Base-by-base conservation (phyloP, 1,140 invertebrate species). In the Caenorhabditis inopinata region DNA sequence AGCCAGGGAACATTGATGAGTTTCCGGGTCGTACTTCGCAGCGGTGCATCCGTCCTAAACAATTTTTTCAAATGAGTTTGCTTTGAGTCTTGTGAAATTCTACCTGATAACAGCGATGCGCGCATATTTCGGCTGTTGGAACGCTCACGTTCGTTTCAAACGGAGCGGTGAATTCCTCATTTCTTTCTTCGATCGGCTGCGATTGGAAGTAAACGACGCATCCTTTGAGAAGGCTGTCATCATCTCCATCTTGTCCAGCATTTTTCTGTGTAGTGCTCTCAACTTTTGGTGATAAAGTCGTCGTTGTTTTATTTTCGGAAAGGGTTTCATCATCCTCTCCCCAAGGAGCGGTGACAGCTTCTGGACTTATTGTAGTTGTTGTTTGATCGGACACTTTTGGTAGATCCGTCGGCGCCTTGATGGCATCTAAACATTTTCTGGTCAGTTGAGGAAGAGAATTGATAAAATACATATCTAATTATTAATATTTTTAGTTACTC, bases 201-300 rank as follows among this genome's bases (percentile, higher is more conserved):
- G 62, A 46, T 76, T 82, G 81, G 81, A 82, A 82, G 29, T 82
- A 51, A 25, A 82, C 78, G 23, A 82, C 47, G 45, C 81, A 82
- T 27, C 81, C 81, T 80, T 32, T 62, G 35, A 46, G 25, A 51
- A 77, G 58, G 12, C 58, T 68, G 21, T 68, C 58, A 42, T 68
- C 58, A 21, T 68, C 58, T 4, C 6, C n/a, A 38, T 68, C 58
- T 18, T 68, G 58, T 6, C 58, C 58, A 38, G 38, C 38, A 2
- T 29, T 68, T 42, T 68, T 68, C n/a, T 38, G 12, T 9, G 58
- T 68, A 4, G 58, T 42, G 9, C 16, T 21, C 16, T 23, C n/a
- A 21, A 47, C n/a, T 27, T 25, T 9, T 25, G 73, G 29, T 0
- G 47, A 75, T 1, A 29, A 32, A n/a, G 47, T 75, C n/a, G 73